Evolutionary conservation across 1,140 invertebrate species (phyloP).

Genomic region (Apocrypta bakeri): DNA sequence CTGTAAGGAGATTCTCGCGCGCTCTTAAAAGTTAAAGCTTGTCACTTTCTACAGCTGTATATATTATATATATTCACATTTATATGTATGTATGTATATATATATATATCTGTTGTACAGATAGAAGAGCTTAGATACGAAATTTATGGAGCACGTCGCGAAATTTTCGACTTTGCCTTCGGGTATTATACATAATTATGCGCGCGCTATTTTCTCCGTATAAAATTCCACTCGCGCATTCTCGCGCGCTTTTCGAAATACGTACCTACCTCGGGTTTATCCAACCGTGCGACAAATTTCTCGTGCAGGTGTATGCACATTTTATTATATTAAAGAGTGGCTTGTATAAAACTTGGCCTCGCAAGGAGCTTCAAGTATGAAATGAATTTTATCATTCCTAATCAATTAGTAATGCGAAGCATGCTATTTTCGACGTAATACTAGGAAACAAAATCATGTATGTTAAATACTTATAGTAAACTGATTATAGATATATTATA

Average conservation of each 20-base stretch:
- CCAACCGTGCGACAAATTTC: background rate
- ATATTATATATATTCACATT: background rate
- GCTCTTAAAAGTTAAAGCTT: slow-evolving; percentile 30
- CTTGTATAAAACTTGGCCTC: too few species aligned
- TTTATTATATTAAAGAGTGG: background rate
- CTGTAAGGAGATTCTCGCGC: background rate
- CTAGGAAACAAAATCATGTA: too few species aligned
- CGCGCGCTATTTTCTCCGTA: slow-evolving; percentile 1
- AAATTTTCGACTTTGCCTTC: slow-evolving; percentile 25
- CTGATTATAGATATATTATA: too few species aligned
- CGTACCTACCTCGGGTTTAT: background rate
- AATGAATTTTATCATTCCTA: too few species aligned
- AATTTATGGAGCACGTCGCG: slow-evolving; percentile 31
- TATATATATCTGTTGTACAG: background rate
- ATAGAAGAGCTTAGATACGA: slow-evolving; percentile 13
- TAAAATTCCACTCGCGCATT: background rate
- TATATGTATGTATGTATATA: background rate
- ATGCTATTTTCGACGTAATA: too few species aligned
- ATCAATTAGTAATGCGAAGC: too few species aligned
- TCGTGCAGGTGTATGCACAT: background rate
- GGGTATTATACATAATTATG: slow-evolving; percentile 5
- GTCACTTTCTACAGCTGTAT: background rate
- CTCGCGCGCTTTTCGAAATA: background rate
- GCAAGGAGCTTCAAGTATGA: too few species aligned
- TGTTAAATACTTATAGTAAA: too few species aligned